phyloP scores from a whole-genome alignment of 2,797 vertebrate species.

The Megalops cyprinoides region DNA sequence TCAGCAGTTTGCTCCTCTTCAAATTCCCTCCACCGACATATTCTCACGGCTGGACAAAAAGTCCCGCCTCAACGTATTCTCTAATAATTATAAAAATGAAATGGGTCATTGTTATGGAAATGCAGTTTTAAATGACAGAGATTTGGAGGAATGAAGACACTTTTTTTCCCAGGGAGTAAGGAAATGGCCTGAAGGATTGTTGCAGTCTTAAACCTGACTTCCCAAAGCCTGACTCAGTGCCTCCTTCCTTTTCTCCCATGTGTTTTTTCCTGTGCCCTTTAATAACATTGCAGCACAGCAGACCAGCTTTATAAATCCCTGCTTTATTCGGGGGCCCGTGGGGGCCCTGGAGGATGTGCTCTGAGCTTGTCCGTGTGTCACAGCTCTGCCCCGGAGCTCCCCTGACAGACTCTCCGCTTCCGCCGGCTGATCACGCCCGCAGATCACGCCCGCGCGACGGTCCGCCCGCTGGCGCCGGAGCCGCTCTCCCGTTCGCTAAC shows the following conservation, averaged over 20 bases:
- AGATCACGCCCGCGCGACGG: background rate
- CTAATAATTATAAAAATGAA: background rate
- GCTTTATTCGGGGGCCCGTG: background rate
- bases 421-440: background rate
- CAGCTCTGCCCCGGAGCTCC: background rate
- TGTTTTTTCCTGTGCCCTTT: background rate
- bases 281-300: background rate
- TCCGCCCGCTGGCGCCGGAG: too few relatives aligned
- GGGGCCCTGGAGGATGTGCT: background rate
- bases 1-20: constrained; percentile 16
- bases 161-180: background rate
- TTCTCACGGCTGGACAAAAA: background rate
- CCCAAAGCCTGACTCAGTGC: background rate
- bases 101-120: constrained; percentile 13
- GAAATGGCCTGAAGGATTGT: background rate
- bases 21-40: background rate
- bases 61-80: background rate
- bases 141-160: background rate
- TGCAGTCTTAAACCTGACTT: constrained; percentile 17
- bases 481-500: background rate
- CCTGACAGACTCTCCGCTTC: background rate
- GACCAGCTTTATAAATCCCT: constrained; percentile 11
- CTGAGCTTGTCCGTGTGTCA: background rate
- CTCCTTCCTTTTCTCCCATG: background rate
- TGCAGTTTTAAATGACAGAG: background rate